Evolutionary conservation across 2,888 invertebrate genomes (phyloP).

Genomic region (Dynastes hyllus): DNA sequence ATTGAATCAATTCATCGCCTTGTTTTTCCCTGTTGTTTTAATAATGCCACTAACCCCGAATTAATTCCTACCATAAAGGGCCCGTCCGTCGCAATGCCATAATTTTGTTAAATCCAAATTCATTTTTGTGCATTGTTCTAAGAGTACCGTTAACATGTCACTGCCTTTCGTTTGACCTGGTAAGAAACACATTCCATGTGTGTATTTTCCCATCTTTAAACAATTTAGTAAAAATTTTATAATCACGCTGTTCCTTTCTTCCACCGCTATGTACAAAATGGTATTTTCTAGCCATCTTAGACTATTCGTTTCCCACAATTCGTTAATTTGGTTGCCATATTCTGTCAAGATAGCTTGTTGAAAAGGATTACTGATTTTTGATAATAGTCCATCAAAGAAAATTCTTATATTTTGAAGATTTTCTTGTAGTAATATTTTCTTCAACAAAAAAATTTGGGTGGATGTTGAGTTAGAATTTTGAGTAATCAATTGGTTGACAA

Average conservation of each 20-base stretch:
- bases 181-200: too few relatives aligned
- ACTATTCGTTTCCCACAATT: neutral
- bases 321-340: neutral
- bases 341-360: neutral
- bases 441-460: neutral
- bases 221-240: neutral
- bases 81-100: too few relatives aligned
- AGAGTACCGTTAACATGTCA: too few relatives aligned
- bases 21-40: too few relatives aligned
- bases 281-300: neutral
- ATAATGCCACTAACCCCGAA: too few relatives aligned
- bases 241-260: neutral
- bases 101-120: too few relatives aligned
- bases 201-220: neutral
- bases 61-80: too few relatives aligned
- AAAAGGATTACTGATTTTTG: neutral
- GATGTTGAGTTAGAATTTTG: too few relatives aligned
- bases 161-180: too few relatives aligned
- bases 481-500: neutral
- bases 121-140: too few relatives aligned
- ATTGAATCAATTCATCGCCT: too few relatives aligned
- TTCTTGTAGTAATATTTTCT: neutral
- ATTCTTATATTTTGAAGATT: neutral
- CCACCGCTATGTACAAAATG: neutral
- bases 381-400: neutral